Evolutionary conservation across 2,113 vertebrate species (phyloP), one percentile per base, ranked within the genome.

Genomic region (Scophthalmus maximus): DNA sequence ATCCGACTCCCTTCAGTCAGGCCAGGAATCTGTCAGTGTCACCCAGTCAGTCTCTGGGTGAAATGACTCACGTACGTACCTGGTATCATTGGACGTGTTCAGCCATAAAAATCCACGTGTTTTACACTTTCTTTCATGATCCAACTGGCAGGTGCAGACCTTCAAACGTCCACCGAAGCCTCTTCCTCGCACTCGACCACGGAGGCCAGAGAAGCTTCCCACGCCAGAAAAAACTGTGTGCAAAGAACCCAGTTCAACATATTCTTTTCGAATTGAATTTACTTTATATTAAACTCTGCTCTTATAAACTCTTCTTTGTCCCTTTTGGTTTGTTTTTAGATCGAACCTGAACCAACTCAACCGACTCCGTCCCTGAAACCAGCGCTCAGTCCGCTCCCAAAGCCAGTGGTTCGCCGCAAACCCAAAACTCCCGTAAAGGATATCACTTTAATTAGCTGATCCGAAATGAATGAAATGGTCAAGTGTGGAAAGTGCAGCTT

Each of bases 141-240:
- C 8, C 25, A 49, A 56, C 20, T 25, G 38, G 0, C 44, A 92
- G 88, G 65, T 47, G 6, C 22, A n/a, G 1, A 71, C 60, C 17
- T 78, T 88, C 64, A 91, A 38, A 40, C 85, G 89, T 53, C 87
- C 84, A 0, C 88, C 84, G 1, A 89, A 59, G 7, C 90, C 91
- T 0, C 65, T 89, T 30, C 90, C 90, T 32, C 87, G 90, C 61
- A 68, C 8, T 5, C 76, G 78, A 77, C 73, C 49, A 6, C 62
- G 47, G 8, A 76, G 18, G 17, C 29, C 56, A 25, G 73, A 57
- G 20, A 79, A 71, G 8, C 75, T 70, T 5, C 34, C n/a, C 1
- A 20, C 0, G 0, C 56, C 68, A 12, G 76, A 58, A 9, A 79
- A 20, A 0, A 66, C 36, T 1, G 36, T 40, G 17, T 6, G 36